Conservation (phyloP, 2,888 invertebrate genomes). For the Noctua fimbriata region DNA sequence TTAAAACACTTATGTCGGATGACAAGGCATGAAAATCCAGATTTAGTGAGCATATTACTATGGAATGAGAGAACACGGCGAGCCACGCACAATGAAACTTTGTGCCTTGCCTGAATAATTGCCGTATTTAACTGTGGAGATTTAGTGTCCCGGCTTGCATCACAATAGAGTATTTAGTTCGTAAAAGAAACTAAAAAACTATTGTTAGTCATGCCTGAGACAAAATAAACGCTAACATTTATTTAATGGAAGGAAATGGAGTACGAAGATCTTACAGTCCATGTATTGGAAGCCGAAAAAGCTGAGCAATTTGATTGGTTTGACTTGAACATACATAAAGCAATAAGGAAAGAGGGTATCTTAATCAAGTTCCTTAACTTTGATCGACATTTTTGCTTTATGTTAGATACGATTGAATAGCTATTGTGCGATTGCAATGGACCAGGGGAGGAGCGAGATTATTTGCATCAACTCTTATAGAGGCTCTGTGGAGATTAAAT, state of each 20-base stretch:
- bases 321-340: conserved; percentile 46
- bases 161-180: conserved; percentile 81
- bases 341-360: conserved; percentile 52
- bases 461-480: conserved; percentile 20
- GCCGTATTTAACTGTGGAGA: conserved; percentile 85
- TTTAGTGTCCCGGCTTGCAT: conserved; percentile 79
- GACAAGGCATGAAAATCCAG: conserved; percentile 88
- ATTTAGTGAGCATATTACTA: conserved; percentile 82
- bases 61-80: conserved; percentile 73
- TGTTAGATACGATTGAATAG: conserved; percentile 23
- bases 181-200: conserved; percentile 81
- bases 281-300: conserved; percentile 37
- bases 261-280: conserved; percentile 3
- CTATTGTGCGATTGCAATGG: conserved; percentile 22
- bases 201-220: conserved; percentile 69
- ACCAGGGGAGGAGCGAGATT: not conserved
- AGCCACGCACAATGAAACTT: conserved; percentile 83
- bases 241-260: conserved; percentile 41
- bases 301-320: conserved; percentile 33
- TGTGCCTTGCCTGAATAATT: conserved; percentile 86
- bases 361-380: conserved; percentile 49
- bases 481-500: conserved; percentile 6
- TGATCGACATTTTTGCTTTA: conserved; percentile 39
- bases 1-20: conserved; percentile 84
- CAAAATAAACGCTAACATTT: conserved; percentile 56